phyloP scores from a whole-genome alignment of 2,113 vertebrate species.

The Phainopepla nitens region DNA sequence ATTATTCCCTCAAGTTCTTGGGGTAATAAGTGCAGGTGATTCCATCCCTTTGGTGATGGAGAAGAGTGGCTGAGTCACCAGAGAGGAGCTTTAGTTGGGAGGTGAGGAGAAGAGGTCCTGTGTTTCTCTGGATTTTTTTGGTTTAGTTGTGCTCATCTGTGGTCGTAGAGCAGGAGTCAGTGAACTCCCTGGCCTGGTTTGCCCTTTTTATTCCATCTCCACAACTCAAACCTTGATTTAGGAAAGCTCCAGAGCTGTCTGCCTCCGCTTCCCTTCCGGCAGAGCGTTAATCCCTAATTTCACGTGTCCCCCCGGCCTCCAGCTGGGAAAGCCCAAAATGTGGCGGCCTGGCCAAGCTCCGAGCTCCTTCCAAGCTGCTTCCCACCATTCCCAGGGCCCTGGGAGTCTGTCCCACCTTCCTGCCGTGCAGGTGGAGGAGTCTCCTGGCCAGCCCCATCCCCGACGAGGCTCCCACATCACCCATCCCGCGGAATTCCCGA shows the following conservation, averaged over 20 bases:
- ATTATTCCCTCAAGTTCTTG: not conserved
- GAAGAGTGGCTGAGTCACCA: not conserved
- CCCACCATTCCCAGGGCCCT: fast-evolving
- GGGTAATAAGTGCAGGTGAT: not conserved
- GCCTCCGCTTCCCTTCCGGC: not conserved
- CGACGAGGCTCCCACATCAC: too few species aligned
- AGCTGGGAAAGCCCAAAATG: fast-evolving
- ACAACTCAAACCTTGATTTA: not conserved
- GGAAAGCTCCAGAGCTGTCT: not conserved
- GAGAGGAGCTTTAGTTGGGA: not conserved
- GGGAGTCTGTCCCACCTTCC: fast-evolving
- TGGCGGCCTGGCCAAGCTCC: not conserved
- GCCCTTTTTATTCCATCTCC: not conserved
- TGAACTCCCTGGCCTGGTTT: not conserved
- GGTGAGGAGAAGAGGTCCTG: not conserved
- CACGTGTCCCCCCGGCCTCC: fast-evolving
- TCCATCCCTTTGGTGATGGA: not conserved
- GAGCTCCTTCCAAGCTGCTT: not conserved
- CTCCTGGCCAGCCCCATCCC: not conserved
- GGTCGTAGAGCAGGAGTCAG: not conserved
- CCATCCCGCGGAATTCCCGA: fast-evolving
- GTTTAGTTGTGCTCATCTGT: not conserved
- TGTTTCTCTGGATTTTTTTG: not conserved
- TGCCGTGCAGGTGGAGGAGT: fast-evolving
- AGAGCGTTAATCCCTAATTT: fast-evolving